Conservation (phyloP, 2,113 vertebrate species). For the Chinchilla lanigera region DNA sequence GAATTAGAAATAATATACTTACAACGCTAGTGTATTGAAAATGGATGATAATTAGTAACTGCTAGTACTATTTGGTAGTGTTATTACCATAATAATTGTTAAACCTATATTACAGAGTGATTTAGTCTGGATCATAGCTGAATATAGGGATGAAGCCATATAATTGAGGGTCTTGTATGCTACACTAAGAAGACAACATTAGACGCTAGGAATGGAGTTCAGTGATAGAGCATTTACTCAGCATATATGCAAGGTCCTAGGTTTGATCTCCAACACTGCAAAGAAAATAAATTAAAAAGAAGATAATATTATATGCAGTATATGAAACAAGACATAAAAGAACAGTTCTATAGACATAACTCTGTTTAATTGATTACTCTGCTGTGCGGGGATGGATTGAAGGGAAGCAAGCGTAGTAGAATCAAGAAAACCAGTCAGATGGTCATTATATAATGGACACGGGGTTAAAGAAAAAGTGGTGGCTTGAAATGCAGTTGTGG, state of each 20-base stretch:
- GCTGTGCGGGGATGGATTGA: neutral
- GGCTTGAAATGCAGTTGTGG: neutral
- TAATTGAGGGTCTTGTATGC: neutral
- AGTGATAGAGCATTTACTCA: neutral
- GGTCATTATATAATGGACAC: neutral
- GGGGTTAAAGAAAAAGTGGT: slow-evolving; percentile 29
- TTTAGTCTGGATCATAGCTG: neutral
- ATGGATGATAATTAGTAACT: slow-evolving; percentile 21
- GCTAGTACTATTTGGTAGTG: neutral
- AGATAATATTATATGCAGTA: neutral
- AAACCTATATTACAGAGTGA: neutral
- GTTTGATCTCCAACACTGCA: neutral
- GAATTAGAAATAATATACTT: slow-evolving; percentile 20
- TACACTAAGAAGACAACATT: neutral
- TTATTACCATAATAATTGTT: slow-evolving; percentile 21
- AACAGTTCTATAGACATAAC: neutral
- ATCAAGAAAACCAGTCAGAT: slow-evolving; percentile 2
- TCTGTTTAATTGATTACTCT: neutral
- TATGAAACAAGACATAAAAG: neutral
- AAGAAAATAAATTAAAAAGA: neutral
- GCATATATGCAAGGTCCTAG: neutral
- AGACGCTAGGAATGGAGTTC: neutral
- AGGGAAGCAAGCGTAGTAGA: neutral
- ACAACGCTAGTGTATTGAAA: neutral
- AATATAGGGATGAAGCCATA: neutral